phyloP scores from a whole-genome alignment of 1,140 invertebrate genomes.

The Drosophila carrolli region DNA sequence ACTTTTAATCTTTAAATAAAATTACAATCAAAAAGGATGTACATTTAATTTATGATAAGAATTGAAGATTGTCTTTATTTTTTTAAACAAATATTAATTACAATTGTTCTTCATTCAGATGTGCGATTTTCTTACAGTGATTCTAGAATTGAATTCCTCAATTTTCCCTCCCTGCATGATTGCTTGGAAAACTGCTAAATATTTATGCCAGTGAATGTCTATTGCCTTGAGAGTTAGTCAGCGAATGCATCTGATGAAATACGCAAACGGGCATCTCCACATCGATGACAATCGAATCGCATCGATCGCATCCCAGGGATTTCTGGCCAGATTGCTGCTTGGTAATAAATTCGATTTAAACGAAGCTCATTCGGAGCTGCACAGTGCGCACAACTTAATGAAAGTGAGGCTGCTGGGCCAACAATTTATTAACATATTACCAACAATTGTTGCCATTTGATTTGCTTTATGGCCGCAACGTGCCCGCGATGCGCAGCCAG shows the following conservation, averaged over 20 bases:
- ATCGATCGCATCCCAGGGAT: slow-evolving; percentile 33
- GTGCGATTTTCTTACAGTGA: not conserved
- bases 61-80: no score
- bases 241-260: slow-evolving; percentile 30
- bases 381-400: slow-evolving; percentile 52
- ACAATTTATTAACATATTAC: slow-evolving; percentile 82
- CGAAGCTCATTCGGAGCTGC: slow-evolving; percentile 48
- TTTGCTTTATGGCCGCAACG: slow-evolving; percentile 78
- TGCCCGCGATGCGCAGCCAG: slow-evolving; percentile 65
- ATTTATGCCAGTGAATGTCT: slow-evolving; percentile 59
- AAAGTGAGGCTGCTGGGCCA: slow-evolving; percentile 65
- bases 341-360: slow-evolving; percentile 61
- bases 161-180: slow-evolving; percentile 17
- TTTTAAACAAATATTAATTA: no score
- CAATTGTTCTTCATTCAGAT: no score
- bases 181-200: slow-evolving; percentile 50
- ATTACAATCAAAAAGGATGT: no score
- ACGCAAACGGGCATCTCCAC: not conserved
- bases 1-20: not conserved
- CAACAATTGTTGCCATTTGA: slow-evolving; percentile 83
- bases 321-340: slow-evolving; percentile 14
- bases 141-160: not conserved
- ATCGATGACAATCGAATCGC: slow-evolving; percentile 29
- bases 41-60: no score
- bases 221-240: slow-evolving; percentile 32